These are phyloP conservation scores for Gobionotothen gibberifrons DNA, from an alignment of 2,797 vertebrate species.

Conservation along the genomic window DNA sequence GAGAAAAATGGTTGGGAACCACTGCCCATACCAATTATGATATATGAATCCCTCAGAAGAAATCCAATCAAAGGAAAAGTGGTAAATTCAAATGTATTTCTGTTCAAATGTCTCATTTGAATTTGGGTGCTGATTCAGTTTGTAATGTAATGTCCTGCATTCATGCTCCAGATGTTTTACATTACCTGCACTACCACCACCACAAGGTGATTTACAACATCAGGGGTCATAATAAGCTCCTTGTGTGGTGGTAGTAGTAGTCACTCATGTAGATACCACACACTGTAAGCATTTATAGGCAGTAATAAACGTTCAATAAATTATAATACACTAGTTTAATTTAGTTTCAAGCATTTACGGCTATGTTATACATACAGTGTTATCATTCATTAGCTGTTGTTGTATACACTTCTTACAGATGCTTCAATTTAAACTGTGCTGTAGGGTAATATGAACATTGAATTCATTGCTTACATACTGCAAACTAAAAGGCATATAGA, in stretches of 20 bases:
- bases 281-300: neutral
- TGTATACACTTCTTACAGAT: neutral
- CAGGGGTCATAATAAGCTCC: neutral
- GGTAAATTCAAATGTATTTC: neutral
- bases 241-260: neutral
- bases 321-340: neutral
- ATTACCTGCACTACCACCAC: constrained; percentile 1
- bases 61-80: neutral
- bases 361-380: neutral
- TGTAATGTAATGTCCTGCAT: constrained; percentile 1
- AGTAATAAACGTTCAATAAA: neutral
- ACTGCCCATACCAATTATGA: too few species aligned
- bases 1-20: too few species aligned
- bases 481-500: too few species aligned
- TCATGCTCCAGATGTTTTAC: constrained; percentile 10
- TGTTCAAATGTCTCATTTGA: neutral
- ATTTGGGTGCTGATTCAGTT: constrained; percentile 1
- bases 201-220: neutral
- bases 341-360: neutral
- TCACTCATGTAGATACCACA: neutral
- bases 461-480: neutral
- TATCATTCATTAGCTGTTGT: neutral
- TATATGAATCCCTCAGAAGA: too few species aligned
- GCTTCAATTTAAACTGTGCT: neutral
- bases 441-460: neutral